Percentiles rank a stretch among this genome's conserved stretches.
These are phyloP conservation scores for Heliornis fulica DNA, from an alignment of 2,113 vertebrate genomes.

Conservation along the genomic window DNA sequence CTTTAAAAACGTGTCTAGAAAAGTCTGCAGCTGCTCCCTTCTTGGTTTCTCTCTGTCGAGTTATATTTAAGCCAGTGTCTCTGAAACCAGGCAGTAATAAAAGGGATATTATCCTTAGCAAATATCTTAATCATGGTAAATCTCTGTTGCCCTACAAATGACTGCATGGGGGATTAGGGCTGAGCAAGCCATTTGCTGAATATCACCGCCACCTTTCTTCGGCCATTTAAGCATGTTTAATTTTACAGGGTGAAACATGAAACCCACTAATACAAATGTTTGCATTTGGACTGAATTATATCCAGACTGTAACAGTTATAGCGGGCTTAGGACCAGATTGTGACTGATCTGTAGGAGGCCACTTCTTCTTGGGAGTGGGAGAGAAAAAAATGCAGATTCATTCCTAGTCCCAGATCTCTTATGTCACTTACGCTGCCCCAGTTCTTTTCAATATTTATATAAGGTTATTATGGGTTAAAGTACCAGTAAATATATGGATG, in stretches of 20 bases:
- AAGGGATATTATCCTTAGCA: conserved; percentile 65
- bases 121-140: conserved; percentile 67
- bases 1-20: conserved; percentile 47
- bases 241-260: conserved; percentile 67
- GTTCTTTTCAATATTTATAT: conserved; percentile 32
- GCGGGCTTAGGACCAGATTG: conserved; percentile 41
- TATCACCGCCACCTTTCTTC: conserved; percentile 65
- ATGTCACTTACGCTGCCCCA: neutral
- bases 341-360: conserved; percentile 41
- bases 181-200: conserved; percentile 66
- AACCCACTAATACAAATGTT: conserved; percentile 58
- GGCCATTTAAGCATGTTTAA: conserved; percentile 62
- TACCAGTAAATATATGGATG: neutral
- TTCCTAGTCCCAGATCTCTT: conserved; percentile 2
- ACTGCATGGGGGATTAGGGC: conserved; percentile 55
- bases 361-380: conserved; percentile 17
- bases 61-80: conserved; percentile 55
- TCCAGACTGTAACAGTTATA: conserved; percentile 49
- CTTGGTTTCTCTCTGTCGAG: neutral
- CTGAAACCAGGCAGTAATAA: conserved; percentile 59
- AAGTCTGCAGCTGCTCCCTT: conserved; percentile 58
- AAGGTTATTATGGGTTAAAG: neutral
- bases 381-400: conserved; percentile 15
- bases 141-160: conserved; percentile 69
- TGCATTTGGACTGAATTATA: conserved; percentile 66